A percentile compares a stretch with the other conserved stretches of the same genome.
phyloP scores from a whole-genome alignment of 2,888 invertebrate species.

The Sesia bembeciformis region DNA sequence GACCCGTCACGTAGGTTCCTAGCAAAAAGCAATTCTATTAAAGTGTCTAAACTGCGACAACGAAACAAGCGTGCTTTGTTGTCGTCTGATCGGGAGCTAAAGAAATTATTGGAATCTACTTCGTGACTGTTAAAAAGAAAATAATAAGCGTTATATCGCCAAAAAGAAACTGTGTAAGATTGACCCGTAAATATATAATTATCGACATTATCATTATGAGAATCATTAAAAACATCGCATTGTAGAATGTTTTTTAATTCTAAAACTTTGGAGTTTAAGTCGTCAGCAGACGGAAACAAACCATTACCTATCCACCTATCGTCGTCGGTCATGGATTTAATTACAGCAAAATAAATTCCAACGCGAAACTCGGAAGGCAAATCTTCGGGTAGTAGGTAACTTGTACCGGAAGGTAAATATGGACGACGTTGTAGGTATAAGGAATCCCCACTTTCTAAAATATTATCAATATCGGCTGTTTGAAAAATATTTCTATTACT shows the following conservation, averaged over 20 bases:
- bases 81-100: not conserved
- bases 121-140: not conserved
- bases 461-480: not conserved
- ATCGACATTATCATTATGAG: not conserved
- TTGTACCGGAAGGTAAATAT: not conserved
- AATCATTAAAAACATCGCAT: not conserved
- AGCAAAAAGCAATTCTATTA: not conserved
- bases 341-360: not conserved
- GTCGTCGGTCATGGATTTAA: not conserved
- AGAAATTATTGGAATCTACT: not conserved
- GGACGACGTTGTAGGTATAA: not conserved
- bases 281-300: not conserved
- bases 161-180: not conserved
- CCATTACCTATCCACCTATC: not conserved
- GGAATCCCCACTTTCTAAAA: not conserved
- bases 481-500: not conserved
- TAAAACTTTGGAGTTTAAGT: not conserved
- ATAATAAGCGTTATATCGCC: not conserved
- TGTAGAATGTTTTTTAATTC: not conserved
- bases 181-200: not conserved
- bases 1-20: not conserved
- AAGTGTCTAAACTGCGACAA: not conserved
- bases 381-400: not conserved
- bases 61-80: not conserved
- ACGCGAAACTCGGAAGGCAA: not conserved